A percentile compares a stretch with the other conserved stretches of the same genome.
phyloP scores from a whole-genome alignment of 2,888 invertebrate species.

The Coleophora deauratella region DNA sequence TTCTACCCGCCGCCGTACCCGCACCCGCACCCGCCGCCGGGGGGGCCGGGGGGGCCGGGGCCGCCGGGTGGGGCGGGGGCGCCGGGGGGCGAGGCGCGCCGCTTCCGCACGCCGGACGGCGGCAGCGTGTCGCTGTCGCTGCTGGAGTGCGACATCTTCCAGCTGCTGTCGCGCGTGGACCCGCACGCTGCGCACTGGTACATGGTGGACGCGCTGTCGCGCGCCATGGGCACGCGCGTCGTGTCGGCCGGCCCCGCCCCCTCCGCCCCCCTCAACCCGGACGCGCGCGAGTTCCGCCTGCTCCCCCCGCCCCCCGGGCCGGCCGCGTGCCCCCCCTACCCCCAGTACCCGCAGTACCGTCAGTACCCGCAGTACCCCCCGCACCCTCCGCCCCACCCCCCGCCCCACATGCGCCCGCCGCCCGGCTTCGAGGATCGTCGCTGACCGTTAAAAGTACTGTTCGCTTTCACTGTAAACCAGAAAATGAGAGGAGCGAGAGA shows the following conservation, averaged over 20 bases:
- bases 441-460: background rate
- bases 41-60: no score
- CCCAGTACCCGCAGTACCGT: background rate
- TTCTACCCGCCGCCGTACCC: background rate
- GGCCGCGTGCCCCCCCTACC: background rate
- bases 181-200: slow-evolving; percentile 38
- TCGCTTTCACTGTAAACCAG: no score
- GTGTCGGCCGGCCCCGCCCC: background rate
- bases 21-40: background rate
- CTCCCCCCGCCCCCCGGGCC: slow-evolving; percentile 2
- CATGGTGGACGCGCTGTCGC: slow-evolving; percentile 34
- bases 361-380: slow-evolving; percentile 16
- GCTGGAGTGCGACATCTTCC: slow-evolving; percentile 37
- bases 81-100: background rate
- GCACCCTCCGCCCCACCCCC: slow-evolving; percentile 3
- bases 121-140: slow-evolving; percentile 26
- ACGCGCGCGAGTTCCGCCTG: slow-evolving; percentile 13
- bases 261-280: slow-evolving; percentile 13
- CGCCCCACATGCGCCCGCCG: slow-evolving; percentile 3
- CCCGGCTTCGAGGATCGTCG: slow-evolving; percentile 11
- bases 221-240: slow-evolving; percentile 18
- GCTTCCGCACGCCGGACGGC: background rate
- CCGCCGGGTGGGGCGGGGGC: background rate
- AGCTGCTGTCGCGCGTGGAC: slow-evolving; percentile 31
- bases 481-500: no score